Evolutionary conservation across 2,888 invertebrate genomes (phyloP).

Genomic region (Drosophila pseudotalamancana): DNA sequence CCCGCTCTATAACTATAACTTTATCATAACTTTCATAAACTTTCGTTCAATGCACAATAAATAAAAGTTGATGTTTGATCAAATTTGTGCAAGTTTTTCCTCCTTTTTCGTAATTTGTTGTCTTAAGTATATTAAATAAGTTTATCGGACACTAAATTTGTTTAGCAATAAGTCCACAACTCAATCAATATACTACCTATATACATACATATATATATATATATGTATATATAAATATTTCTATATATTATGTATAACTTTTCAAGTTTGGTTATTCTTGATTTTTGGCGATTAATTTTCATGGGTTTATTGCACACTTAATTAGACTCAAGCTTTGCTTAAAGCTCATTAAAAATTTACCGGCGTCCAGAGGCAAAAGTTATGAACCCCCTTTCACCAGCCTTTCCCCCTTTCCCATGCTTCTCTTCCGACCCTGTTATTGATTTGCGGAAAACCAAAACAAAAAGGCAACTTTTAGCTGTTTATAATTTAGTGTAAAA

Average conservation of each 20-base stretch:
- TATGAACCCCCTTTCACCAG: constrained; percentile 6
- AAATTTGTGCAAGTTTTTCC: constrained; percentile 13
- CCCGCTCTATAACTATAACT: constrained; percentile 7
- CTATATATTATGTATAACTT: not conserved
- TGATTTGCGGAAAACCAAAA: constrained; percentile 42
- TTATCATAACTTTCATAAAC: constrained; percentile 11
- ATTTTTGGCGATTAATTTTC: constrained; percentile 36
- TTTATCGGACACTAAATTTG: constrained; percentile 27
- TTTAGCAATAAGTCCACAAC: constrained; percentile 12
- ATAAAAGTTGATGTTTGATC: constrained; percentile 28
- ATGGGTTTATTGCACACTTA: constrained; percentile 52
- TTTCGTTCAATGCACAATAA: constrained; percentile 11
- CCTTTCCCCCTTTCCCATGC: not conserved
- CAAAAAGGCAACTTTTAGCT: constrained; percentile 58
- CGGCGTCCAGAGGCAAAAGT: constrained; percentile 31
- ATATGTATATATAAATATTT: not conserved
- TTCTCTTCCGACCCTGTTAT: constrained; percentile 45
- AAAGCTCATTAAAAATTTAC: constrained; percentile 64
- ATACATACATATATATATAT: not conserved
- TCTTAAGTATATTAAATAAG: constrained; percentile 16
- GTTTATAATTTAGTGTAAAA: constrained; percentile 71
- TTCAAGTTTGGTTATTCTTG: constrained; percentile 1
- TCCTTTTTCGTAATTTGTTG: not conserved
- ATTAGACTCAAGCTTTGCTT: constrained; percentile 58
- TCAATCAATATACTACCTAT: constrained; percentile 23